Evolutionary conservation across 2,888 invertebrate species (phyloP).

Genomic region (Epiblema foenella): DNA sequence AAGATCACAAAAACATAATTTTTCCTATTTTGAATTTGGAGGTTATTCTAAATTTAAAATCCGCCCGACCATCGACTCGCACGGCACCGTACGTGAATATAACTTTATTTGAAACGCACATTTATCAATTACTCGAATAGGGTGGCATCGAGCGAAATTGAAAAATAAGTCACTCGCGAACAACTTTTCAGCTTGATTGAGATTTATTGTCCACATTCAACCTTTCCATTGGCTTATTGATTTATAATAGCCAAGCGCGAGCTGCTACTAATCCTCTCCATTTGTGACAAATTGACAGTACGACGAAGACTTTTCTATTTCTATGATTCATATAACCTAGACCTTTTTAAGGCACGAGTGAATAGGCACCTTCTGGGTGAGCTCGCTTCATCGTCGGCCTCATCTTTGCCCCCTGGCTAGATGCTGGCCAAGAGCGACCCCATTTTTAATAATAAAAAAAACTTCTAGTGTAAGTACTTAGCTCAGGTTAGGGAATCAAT

Average conservation of each 20-base stretch:
- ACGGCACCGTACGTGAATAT: constrained; percentile 28
- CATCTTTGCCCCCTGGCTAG: no score
- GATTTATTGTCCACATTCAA: constrained; percentile 59
- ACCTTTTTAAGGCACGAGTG: no score
- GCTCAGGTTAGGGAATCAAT: no score
- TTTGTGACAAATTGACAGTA: constrained; percentile 19
- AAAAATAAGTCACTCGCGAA: constrained; percentile 64
- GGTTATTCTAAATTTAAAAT: constrained; percentile 3
- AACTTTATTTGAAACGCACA: constrained; percentile 57
- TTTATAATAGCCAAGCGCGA: constrained; percentile 37
- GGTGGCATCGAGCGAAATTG: constrained; percentile 61
- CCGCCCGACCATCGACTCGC: constrained; percentile 3
- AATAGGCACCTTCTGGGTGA: no score
- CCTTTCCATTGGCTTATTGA: constrained; percentile 38
- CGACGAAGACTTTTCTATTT: constrained; percentile 4
- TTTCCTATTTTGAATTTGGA: neutral
- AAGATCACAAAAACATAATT: no score
- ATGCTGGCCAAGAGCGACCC: no score
- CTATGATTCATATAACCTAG: no score
- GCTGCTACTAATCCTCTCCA: constrained; percentile 23
- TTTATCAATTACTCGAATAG: constrained; percentile 57
- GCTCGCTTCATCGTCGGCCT: no score
- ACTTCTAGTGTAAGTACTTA: no score
- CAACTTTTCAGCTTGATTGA: constrained; percentile 62
- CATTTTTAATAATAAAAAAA: no score